Evolutionary conservation across 2,113 vertebrate genomes (phyloP).

Genomic region (Fukomys damarensis): DNA sequence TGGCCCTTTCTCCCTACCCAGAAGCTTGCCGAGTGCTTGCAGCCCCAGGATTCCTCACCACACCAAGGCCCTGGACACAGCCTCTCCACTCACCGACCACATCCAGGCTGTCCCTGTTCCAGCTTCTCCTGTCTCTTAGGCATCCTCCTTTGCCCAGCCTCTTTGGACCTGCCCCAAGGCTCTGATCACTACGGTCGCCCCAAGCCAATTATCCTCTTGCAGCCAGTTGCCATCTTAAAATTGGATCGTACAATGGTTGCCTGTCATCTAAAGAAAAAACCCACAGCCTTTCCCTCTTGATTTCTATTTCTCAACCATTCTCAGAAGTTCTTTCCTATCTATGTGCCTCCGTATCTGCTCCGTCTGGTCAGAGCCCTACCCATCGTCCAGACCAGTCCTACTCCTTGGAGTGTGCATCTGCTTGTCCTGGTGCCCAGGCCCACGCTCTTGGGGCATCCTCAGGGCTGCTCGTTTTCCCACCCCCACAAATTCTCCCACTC

Average conservation of each 20-base stretch:
- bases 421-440: background rate
- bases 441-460: background rate
- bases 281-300: background rate
- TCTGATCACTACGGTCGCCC: background rate
- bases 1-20: too few relatives aligned
- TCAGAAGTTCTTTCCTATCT: background rate
- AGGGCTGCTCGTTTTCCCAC: background rate
- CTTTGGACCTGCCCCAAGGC: background rate
- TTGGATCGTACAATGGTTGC: background rate
- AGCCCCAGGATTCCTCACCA: background rate
- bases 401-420: background rate
- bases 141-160: background rate
- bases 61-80: background rate
- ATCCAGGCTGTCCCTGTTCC: background rate
- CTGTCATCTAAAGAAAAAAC: background rate
- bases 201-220: background rate
- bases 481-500: background rate
- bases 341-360: background rate
- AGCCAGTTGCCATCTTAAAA: background rate
- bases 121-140: background rate
- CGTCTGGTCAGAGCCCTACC: background rate
- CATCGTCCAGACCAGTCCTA: background rate
- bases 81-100: too few relatives aligned
- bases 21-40: too few relatives aligned
- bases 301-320: background rate